Conservation (phyloP, 2,888 invertebrate species). For the Falcaria lacertinaria region DNA sequence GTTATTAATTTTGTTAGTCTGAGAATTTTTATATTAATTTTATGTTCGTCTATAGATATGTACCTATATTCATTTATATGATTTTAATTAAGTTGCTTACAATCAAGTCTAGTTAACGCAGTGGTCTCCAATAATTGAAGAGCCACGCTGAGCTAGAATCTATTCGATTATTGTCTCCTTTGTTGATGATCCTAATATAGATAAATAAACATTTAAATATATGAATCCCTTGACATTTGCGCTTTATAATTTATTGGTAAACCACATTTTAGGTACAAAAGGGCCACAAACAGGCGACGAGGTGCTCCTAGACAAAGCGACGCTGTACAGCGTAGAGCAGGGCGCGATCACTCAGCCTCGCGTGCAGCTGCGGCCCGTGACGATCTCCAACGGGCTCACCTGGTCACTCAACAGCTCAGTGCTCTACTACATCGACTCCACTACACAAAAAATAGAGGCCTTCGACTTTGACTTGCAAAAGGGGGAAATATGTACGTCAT, state of each 20-base stretch:
- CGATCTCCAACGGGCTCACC: constrained; percentile 86
- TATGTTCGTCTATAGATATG: too few relatives aligned
- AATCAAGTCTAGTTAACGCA: too few relatives aligned
- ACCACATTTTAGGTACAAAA: constrained; percentile 74
- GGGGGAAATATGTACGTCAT: constrained; percentile 48
- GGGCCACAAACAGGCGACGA: constrained; percentile 76
- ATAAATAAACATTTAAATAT: too few relatives aligned
- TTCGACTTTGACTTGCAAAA: constrained; percentile 81
- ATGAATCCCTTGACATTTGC: too few relatives aligned
- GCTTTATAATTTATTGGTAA: neutral
- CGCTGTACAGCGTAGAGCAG: constrained; percentile 75
- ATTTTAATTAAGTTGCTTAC: too few relatives aligned
- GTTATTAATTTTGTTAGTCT: too few relatives aligned
- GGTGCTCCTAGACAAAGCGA: constrained; percentile 70
- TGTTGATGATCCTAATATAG: too few relatives aligned
- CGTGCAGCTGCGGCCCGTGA: constrained; percentile 60
- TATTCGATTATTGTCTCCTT: too few relatives aligned
- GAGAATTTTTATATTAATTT: too few relatives aligned
- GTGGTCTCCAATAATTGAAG: too few relatives aligned
- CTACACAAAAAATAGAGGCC: constrained; percentile 81
- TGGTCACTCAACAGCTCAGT: constrained; percentile 84
- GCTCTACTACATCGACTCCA: constrained; percentile 87
- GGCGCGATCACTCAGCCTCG: constrained; percentile 31
- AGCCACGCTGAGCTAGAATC: too few relatives aligned
- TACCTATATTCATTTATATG: too few relatives aligned